These are phyloP conservation scores for Diadophis punctatus DNA, from an alignment of 2,113 vertebrate genomes.

Conservation along the genomic window DNA sequence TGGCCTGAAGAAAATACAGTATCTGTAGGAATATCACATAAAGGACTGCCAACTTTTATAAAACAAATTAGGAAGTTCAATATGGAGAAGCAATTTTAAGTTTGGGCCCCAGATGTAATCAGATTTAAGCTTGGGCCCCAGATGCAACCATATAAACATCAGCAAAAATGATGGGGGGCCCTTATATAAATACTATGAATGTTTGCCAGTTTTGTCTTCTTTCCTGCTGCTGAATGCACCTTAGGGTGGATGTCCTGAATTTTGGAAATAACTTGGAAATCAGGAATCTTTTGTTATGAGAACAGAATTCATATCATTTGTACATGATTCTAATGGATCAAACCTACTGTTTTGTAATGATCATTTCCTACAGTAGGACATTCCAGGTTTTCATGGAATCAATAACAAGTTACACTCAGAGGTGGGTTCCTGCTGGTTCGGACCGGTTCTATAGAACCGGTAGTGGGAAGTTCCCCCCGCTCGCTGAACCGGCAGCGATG, in stretches of 20 bases:
- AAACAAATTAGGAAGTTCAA: not conserved
- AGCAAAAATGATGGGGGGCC: too few species aligned
- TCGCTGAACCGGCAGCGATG: too few species aligned
- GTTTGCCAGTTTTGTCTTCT: not conserved
- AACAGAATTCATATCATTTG: not conserved
- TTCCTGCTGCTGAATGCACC: not conserved
- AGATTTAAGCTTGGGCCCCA: conserved; percentile 15
- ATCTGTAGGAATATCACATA: conserved; percentile 43
- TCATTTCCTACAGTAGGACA: not conserved
- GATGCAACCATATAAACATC: conserved; percentile 1
- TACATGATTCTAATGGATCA: not conserved
- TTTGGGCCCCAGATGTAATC: not conserved
- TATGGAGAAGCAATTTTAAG: conserved; percentile 38
- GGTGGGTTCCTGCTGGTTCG: too few species aligned
- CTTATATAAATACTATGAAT: not conserved
- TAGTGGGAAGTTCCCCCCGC: too few species aligned
- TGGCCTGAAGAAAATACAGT: conserved; percentile 59
- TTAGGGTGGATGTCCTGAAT: not conserved
- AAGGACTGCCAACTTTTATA: conserved; percentile 21
- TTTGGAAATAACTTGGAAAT: not conserved
- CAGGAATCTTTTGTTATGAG: not conserved
- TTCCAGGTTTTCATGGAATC: not conserved
- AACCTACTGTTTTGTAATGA: not conserved
- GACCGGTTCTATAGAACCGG: too few species aligned
- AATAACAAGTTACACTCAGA: not conserved